These are phyloP conservation scores for Agapostemon virescens DNA, from an alignment of 2,888 invertebrate genomes.

Conservation along the genomic window DNA sequence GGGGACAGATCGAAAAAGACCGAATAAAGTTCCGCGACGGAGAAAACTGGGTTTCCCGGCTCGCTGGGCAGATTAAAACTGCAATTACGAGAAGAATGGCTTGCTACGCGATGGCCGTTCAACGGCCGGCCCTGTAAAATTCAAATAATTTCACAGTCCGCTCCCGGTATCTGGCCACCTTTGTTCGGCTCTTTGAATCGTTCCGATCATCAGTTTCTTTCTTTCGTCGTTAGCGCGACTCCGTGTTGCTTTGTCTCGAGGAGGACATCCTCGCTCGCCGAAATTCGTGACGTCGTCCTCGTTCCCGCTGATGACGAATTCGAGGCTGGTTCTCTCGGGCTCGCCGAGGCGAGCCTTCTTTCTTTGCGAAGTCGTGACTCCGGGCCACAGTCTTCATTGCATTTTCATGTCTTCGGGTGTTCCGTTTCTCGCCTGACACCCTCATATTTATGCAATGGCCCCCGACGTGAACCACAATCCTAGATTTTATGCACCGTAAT, in stretches of 20 bases:
- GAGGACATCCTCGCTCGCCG: background rate
- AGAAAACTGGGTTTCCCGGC: slow-evolving; percentile 65
- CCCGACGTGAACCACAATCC: slow-evolving; percentile 48
- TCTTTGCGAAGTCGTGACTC: slow-evolving; percentile 15
- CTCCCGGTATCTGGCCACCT: slow-evolving; percentile 32
- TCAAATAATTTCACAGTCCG: slow-evolving; percentile 70
- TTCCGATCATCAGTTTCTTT: slow-evolving; percentile 21
- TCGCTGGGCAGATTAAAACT: slow-evolving; percentile 73
- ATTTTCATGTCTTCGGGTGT: slow-evolving; percentile 52
- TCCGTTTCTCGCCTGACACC: slow-evolving; percentile 32
- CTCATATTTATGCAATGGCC: slow-evolving; percentile 58
- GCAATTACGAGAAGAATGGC: slow-evolving; percentile 75
- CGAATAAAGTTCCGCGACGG: slow-evolving; percentile 17
- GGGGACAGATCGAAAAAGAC: background rate
- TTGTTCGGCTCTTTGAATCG: slow-evolving; percentile 30
- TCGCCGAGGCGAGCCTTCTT: slow-evolving; percentile 4
- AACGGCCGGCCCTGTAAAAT: slow-evolving; percentile 68
- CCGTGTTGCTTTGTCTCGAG: slow-evolving; percentile 5
- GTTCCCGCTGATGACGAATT: slow-evolving; percentile 47
- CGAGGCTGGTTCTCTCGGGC: slow-evolving; percentile 36
- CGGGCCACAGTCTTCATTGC: slow-evolving; percentile 50
- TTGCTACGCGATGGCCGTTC: slow-evolving; percentile 69
- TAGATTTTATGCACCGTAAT: slow-evolving; percentile 56
- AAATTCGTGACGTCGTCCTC: slow-evolving; percentile 40
- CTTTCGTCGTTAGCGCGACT: slow-evolving; percentile 18